A percentile compares a stretch with the other conserved stretches of the same genome.
These are phyloP conservation scores for Acromyrmex heyeri DNA, from an alignment of 1,140 invertebrate genomes.

Conservation along the genomic window DNA sequence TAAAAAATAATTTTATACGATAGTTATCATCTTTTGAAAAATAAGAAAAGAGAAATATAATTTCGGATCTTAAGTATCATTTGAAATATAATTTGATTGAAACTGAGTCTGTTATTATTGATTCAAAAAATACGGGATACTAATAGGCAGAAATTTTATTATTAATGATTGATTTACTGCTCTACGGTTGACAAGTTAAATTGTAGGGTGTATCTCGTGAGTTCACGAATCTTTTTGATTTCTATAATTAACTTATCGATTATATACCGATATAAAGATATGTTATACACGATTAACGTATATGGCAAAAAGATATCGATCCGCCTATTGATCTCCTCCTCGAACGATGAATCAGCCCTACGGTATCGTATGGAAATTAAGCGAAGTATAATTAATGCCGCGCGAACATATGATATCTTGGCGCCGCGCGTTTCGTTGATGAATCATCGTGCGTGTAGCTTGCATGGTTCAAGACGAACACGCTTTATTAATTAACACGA, in stretches of 20 bases:
- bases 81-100: background rate
- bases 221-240: background rate
- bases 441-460: slow-evolving; percentile 62
- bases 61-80: no score
- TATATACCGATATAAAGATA: slow-evolving; percentile 3
- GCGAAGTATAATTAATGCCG: slow-evolving; percentile 50
- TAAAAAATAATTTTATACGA: background rate
- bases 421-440: slow-evolving; percentile 45
- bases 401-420: slow-evolving; percentile 23
- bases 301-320: slow-evolving; percentile 1
- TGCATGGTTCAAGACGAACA: background rate
- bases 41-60: background rate
- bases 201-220: background rate
- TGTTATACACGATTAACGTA: slow-evolving; percentile 27
- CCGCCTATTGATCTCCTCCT: slow-evolving; percentile 1
- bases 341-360: slow-evolving; percentile 44
- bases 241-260: slow-evolving; percentile 38
- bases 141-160: slow-evolving; percentile 12
- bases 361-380: slow-evolving; percentile 43
- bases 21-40: background rate
- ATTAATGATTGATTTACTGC: slow-evolving; percentile 9
- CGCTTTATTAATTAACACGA: slow-evolving; percentile 73
- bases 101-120: no score
- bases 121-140: background rate
- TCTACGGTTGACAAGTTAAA: background rate